Percentiles rank a stretch among this genome's conserved stretches.
Evolutionary conservation across 64 coral and sea anemone species (phyloP).

Genomic region (Stylophora pistillata): DNA sequence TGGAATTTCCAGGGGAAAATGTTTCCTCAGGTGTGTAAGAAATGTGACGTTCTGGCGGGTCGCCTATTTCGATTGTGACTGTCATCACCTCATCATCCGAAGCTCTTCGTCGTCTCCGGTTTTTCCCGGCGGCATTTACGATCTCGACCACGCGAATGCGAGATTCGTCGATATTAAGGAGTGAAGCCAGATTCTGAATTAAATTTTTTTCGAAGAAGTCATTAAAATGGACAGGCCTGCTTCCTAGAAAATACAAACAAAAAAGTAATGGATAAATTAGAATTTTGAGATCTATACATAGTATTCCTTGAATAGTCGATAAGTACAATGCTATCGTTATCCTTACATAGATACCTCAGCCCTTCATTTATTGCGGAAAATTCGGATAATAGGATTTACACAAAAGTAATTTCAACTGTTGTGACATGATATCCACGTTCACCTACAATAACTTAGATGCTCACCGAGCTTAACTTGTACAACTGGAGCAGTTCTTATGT

Average conservation of each 20-base stretch:
- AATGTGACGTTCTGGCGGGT: constrained; percentile 41
- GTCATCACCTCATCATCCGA: constrained; percentile 29
- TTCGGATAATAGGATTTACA: too few relatives aligned
- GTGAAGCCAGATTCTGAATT: constrained; percentile 57
- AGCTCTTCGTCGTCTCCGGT: constrained; percentile 34
- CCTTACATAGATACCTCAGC: too few relatives aligned
- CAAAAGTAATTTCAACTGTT: too few relatives aligned
- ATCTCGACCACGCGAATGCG: constrained; percentile 62
- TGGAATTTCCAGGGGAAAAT: not conserved
- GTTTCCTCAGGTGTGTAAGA: constrained; percentile 46
- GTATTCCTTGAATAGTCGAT: too few relatives aligned
- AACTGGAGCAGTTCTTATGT: constrained; percentile 76
- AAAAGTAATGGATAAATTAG: not conserved
- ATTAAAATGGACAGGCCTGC: constrained; percentile 52
- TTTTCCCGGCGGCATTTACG: constrained; percentile 42
- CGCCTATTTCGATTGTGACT: constrained; percentile 47
- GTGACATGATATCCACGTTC: too few relatives aligned
- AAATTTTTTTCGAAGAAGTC: constrained; percentile 89
- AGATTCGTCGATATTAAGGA: constrained; percentile 65
- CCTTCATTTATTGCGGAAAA: not conserved
- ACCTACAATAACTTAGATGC: not conserved
- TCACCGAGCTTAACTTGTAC: constrained; percentile 59
- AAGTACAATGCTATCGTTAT: too few relatives aligned
- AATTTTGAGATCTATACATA: not conserved
- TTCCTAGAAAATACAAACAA: constrained; percentile 45